Evolutionary conservation across 2,113 vertebrate species (phyloP).

Genomic region (Corvus cornix): DNA sequence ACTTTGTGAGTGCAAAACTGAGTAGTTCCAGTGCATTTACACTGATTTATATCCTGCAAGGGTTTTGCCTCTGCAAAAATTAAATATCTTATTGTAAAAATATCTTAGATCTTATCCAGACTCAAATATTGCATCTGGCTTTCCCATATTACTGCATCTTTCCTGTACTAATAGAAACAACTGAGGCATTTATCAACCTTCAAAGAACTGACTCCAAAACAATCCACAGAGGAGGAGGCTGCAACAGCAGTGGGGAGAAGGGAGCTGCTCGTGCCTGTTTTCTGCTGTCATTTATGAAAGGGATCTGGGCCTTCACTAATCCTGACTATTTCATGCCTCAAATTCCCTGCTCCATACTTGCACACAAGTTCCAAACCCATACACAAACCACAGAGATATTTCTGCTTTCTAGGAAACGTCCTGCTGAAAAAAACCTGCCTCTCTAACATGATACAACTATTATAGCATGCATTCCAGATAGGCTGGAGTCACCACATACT

Average conservation of each 20-base stretch:
- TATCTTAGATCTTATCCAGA: constrained; percentile 41
- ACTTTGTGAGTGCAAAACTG: neutral
- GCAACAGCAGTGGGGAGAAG: neutral
- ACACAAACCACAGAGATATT: constrained; percentile 43
- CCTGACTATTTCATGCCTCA: constrained; percentile 53
- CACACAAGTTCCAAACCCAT: constrained; percentile 51
- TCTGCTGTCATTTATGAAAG: neutral
- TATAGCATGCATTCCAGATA: constrained; percentile 47
- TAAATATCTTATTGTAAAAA: constrained; percentile 31
- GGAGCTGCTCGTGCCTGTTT: neutral
- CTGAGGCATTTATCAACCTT: neutral
- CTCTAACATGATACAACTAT: constrained; percentile 34
- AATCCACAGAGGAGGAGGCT: neutral
- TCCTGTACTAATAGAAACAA: constrained; percentile 6
- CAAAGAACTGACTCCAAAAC: neutral
- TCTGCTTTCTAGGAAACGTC: constrained; percentile 40
- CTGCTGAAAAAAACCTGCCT: neutral
- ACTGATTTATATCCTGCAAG: constrained; percentile 15
- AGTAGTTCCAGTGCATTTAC: neutral
- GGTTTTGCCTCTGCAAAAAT: neutral
- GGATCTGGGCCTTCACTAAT: constrained; percentile 17
- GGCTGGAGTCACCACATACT: constrained; percentile 29
- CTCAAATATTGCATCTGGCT: neutral
- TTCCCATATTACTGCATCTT: constrained; percentile 17
- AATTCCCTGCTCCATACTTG: constrained; percentile 50